phyloP scores from a whole-genome alignment of 2,113 vertebrate genomes.

The Thymallus thymallus region DNA sequence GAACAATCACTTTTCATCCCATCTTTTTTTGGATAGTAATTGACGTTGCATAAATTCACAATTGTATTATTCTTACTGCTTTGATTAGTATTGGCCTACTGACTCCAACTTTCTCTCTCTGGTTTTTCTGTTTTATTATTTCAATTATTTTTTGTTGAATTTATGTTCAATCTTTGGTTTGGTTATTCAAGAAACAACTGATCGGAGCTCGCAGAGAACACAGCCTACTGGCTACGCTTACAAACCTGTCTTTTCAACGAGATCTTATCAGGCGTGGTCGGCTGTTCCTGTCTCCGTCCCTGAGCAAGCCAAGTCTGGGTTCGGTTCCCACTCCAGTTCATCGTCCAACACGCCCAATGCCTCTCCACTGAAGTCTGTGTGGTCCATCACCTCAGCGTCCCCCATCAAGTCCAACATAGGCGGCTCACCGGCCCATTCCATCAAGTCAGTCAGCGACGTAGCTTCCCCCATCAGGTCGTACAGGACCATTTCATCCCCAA shows the following conservation, averaged over 20 bases:
- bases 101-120: slow-evolving; percentile 87
- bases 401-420: slow-evolving; percentile 95
- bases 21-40: slow-evolving; percentile 64
- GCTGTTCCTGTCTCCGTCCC: slow-evolving; percentile 88
- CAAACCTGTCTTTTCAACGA: slow-evolving; percentile 99
- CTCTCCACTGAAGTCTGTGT: slow-evolving; percentile 98
- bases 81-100: slow-evolving; percentile 82
- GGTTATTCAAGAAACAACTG: slow-evolving; percentile 97
- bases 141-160: slow-evolving; percentile 67
- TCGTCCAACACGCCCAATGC: slow-evolving; percentile 97
- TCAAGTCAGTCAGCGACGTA: slow-evolving; percentile 95
- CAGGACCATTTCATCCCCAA: slow-evolving; percentile 93
- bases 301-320: slow-evolving; percentile 92
- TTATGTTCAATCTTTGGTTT: slow-evolving; percentile 87
- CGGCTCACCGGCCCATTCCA: slow-evolving; percentile 90
- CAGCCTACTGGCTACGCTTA: slow-evolving; percentile 95
- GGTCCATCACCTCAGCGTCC: slow-evolving; percentile 96
- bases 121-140: slow-evolving; percentile 66
- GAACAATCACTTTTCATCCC: slow-evolving; percentile 48
- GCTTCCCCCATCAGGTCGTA: slow-evolving; percentile 95
- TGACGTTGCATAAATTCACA: slow-evolving; percentile 71
- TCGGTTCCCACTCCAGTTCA: slow-evolving; percentile 95
- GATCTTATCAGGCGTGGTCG: slow-evolving; percentile 97
- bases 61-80: slow-evolving; percentile 75
- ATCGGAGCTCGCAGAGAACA: slow-evolving; percentile 94